Conservation (phyloP, 2,113 vertebrate genomes). For the Xenus cinereus region DNA sequence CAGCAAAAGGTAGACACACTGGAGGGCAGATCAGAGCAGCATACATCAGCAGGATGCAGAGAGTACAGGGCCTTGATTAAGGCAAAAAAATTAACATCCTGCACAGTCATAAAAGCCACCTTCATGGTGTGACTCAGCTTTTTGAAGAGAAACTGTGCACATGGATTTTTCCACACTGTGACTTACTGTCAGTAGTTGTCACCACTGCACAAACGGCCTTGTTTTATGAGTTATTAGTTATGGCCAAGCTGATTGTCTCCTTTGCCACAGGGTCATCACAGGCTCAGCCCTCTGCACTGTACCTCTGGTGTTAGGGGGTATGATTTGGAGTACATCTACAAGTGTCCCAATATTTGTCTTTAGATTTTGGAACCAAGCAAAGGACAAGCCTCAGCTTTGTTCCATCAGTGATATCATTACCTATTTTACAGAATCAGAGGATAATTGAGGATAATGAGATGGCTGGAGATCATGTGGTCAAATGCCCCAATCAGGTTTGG, state of each 20-base stretch:
- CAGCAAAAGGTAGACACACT: neutral
- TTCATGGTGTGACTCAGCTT: neutral
- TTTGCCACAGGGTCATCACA: neutral
- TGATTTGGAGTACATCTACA: neutral
- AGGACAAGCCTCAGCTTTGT: neutral
- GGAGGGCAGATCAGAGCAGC: neutral
- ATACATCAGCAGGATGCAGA: neutral
- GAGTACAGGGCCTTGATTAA: neutral
- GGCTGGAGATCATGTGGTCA: rapidly evolving
- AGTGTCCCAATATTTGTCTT: neutral
- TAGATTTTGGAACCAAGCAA: neutral
- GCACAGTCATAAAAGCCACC: neutral
- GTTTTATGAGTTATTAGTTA: neutral
- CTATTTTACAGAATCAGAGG: neutral
- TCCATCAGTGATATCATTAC: neutral
- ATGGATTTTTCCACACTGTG: neutral
- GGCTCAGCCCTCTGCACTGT: neutral
- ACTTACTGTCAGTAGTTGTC: neutral
- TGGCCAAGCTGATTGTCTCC: neutral
- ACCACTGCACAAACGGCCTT: neutral
- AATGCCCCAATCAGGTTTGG: neutral
- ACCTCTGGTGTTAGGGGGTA: neutral
- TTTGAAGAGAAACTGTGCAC: neutral
- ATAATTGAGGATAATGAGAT: neutral
- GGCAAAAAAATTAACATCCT: neutral